Evolutionary conservation across 2,888 invertebrate species (phyloP), one percentile per base, ranked within the genome.

Genomic region (Antitype chi): DNA sequence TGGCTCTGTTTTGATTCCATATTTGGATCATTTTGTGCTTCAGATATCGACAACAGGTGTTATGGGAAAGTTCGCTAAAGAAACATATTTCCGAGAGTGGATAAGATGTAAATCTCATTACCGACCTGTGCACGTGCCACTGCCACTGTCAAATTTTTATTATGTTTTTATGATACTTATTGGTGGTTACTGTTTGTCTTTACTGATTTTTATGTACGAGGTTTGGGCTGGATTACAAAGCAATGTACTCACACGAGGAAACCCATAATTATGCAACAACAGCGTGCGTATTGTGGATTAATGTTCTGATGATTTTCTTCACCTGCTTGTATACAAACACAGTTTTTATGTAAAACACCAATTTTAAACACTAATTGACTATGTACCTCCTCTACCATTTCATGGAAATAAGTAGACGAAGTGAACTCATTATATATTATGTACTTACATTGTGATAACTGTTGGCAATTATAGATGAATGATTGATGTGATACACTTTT

Each of bases 1-100:
- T 32, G 93, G 92, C 7, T 92, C 93, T 1, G 74, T 87, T 76
- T 79, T 91, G 28, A 49, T 74, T 5, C 49, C 38, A 17, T 67
- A 73, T 28, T 85, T 86, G 6, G 63, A 89, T 75, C 60, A 78
- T 0, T 88, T 89, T 72, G 23, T 73, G 9, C 64, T 74, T 20
- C 66, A 25, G 7, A 9, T 87, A 5, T 74, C 43, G 5, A 67
- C 83, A 5, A 70, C 77, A 64, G 93, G 93, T 13, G 11, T 92
- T 2, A 47, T 88, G 20, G 3, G 60, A 2, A 87, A 89, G 28
- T 74, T 84, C 59, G 43, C 71, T 9, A 8, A 23, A 0, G 75
- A 85, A 9, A 59, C 90, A 13, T 59, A 80, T 28, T 75, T 55
- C 64, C 73, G 25, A 6, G 87, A 90, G 62, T 69, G 69, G 13